Base-by-base conservation (phyloP, 2,888 invertebrate genomes). In the Syrphus vitripennis region DNA sequence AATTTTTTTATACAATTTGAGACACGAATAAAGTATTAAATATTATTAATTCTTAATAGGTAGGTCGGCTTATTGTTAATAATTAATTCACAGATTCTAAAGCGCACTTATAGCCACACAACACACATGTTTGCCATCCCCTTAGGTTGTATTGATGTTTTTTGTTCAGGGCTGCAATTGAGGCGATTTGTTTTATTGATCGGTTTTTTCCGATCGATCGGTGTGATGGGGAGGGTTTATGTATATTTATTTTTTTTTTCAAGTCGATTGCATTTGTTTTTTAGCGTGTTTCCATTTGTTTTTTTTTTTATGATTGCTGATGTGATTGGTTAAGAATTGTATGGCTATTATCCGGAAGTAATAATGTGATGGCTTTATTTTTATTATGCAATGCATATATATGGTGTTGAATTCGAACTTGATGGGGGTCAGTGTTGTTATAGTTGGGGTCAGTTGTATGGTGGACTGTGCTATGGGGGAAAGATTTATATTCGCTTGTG, bases 31-130 rank as follows among this genome's bases (percentile, higher is more conserved):
- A 45, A 4, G 3, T 19, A 7, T 42, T 16, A 16, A 3, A 19
- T 45, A 21, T 21, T 48, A 21, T 48, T 1, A 70, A 75, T 37
- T 31, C 1, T 31, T 71, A 16, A 74, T 55, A 63, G 65, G 70
- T 80, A 19, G 10, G 6, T 42, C 10, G 9, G 71, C 40, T 76
- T 67, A 81, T 61, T 57, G 40, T 63, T 26, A 82, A n/a, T n/a
- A n/a, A 77, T 76, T 86, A 69, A 74, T 81, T 65, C 82, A 77
- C 40, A 77, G 67, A 84, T 19, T 6, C 77, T 69, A 69, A 84
- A 77, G 67, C 71, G 50, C 19, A 16, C 16, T 31, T 71, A 26
- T 65, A 34, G 26, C n/a, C 59, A 10, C 10, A 31, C 29, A 55
- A 16, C 4, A 40, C 40, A 42, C 9, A 6, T 40, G 40, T n/a